A percentile compares a stretch with the other conserved stretches of the same genome.
These are phyloP conservation scores for Enhydra lutris DNA, from an alignment of 2,113 vertebrate genomes.

Conservation along the genomic window DNA sequence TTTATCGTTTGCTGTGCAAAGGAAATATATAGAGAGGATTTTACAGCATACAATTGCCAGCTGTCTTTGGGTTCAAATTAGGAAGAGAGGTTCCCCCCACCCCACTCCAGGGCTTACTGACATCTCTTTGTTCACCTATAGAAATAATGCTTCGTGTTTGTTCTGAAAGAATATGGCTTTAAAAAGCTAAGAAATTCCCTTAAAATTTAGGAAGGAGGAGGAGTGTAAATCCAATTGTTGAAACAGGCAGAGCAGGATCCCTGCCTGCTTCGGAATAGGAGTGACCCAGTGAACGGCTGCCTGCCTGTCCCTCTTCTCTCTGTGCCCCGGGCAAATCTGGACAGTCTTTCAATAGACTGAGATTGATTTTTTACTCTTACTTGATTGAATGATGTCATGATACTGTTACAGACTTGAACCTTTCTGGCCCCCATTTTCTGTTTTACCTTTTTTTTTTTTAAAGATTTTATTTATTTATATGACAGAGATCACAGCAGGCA, in stretches of 20 bases:
- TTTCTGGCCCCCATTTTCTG: not conserved
- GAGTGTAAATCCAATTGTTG: not conserved
- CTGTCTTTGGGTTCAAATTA: constrained; percentile 1
- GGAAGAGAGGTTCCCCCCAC: not conserved
- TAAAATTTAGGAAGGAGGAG: not conserved
- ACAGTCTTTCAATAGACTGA: not conserved
- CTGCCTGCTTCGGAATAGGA: not conserved
- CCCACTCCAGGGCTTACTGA: not conserved
- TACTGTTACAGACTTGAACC: not conserved
- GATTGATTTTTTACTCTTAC: not conserved
- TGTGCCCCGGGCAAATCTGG: not conserved
- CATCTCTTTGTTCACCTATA: not conserved
- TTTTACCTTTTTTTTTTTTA: no score
- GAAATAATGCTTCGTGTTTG: not conserved
- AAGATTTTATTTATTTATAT: no score
- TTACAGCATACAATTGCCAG: not conserved
- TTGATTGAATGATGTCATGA: constrained; percentile 16
- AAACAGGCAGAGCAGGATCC: not conserved
- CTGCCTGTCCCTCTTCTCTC: not conserved
- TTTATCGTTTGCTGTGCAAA: not conserved
- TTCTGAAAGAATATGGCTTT: not conserved
- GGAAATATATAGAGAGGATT: not conserved
- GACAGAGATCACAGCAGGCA: no score
- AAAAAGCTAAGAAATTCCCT: not conserved
- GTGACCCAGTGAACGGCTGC: not conserved